phyloP scores from a whole-genome alignment of 2,888 invertebrate genomes.

The Limenitis camilla region DNA sequence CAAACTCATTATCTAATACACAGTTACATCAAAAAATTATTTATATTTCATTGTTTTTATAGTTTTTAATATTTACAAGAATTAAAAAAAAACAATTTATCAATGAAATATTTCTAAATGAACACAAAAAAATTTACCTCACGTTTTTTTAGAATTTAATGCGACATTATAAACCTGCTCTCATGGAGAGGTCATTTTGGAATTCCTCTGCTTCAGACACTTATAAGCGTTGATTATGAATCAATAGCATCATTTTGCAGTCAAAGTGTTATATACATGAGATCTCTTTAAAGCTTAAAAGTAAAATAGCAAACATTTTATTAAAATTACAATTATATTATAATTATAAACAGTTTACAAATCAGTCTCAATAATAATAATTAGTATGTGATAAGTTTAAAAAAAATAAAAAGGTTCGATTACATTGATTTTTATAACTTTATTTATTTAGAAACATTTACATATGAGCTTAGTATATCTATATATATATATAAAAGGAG shows the following conservation, averaged over 20 bases:
- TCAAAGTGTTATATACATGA: conserved; percentile 9
- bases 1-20: conserved; percentile 1
- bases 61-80: too few species aligned
- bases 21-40: neutral
- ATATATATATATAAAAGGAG: too few species aligned
- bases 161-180: too few species aligned
- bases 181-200: too few species aligned
- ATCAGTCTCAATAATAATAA: conserved; percentile 21
- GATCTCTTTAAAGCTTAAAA: conserved; percentile 9
- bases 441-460: too few species aligned
- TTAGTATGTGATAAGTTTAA: neutral
- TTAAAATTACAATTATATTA: conserved; percentile 3
- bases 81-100: too few species aligned
- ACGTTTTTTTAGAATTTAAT: too few species aligned
- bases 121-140: too few species aligned
- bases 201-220: neutral
- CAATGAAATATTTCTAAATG: too few species aligned
- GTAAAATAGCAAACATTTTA: conserved; percentile 1
- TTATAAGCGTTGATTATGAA: neutral
- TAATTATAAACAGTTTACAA: conserved; percentile 17
- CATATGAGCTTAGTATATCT: too few species aligned
- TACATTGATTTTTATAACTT: too few species aligned
- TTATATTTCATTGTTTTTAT: too few species aligned
- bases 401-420: neutral
- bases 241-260: neutral